Evolutionary conservation across 2,888 invertebrate genomes (phyloP).

Genomic region (Meandrusa payeni): DNA sequence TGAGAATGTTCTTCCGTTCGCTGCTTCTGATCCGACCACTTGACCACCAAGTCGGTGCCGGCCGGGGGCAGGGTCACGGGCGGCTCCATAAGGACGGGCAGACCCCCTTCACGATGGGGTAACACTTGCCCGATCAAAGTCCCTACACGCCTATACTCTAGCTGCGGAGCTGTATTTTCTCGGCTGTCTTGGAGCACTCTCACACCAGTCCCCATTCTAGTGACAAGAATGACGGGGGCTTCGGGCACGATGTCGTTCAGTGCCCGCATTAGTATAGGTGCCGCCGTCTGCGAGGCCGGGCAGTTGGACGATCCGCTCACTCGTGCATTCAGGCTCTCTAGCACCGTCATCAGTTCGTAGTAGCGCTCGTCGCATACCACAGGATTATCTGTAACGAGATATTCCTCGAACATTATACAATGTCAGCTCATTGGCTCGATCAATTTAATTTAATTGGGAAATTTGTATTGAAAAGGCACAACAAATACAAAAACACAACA

Average conservation of each 20-base stretch:
- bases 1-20: constrained; percentile 43
- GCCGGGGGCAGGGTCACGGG: constrained; percentile 64
- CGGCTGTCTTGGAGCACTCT: constrained; percentile 35
- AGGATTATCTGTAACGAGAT: constrained; percentile 85
- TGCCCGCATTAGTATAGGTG: constrained; percentile 57
- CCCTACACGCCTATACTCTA: constrained; percentile 59
- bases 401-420: constrained; percentile 16
- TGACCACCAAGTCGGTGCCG: constrained; percentile 58
- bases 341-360: constrained; percentile 84
- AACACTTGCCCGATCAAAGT: constrained; percentile 62
- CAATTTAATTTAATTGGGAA: too few relatives aligned
- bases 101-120: constrained; percentile 57
- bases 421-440: background rate
- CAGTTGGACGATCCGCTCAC: constrained; percentile 85
- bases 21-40: constrained; percentile 59
- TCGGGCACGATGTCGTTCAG: constrained; percentile 60
- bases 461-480: too few relatives aligned
- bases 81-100: constrained; percentile 66
- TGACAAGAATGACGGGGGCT: constrained; percentile 53
- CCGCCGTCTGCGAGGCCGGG: constrained; percentile 52
- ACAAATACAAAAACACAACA: background rate
- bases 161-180: constrained; percentile 42
- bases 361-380: constrained; percentile 88
- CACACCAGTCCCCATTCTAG: constrained; percentile 44
- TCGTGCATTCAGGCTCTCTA: constrained; percentile 87